Percentiles rank a stretch among this genome's conserved stretches.
phyloP scores from a whole-genome alignment of 2,888 invertebrate genomes.

The Aphidius colemani region DNA sequence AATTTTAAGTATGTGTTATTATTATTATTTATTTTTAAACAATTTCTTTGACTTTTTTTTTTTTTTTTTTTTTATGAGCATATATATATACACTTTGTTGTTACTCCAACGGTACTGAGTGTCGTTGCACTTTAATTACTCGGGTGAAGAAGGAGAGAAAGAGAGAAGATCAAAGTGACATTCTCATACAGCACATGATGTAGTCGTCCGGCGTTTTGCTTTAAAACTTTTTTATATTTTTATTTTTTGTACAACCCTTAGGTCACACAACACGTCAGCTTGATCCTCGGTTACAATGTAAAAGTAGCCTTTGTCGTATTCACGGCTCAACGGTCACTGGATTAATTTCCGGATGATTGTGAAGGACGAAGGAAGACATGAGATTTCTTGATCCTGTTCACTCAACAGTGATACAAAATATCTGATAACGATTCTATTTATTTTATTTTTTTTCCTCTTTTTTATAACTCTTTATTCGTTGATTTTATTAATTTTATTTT shows the following conservation, averaged over 20 bases:
- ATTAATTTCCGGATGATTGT: conserved; percentile 35
- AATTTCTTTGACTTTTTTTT: neutral
- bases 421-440: neutral
- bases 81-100: conserved; percentile 1
- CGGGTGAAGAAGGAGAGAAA: neutral
- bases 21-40: neutral
- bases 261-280: conserved; percentile 7
- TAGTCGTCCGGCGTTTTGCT: neutral
- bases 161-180: conserved; percentile 21
- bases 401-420: neutral
- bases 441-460: neutral
- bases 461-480: neutral
- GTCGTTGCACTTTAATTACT: conserved; percentile 25
- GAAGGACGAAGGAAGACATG: neutral
- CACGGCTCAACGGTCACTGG: conserved; percentile 19
- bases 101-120: conserved; percentile 2
- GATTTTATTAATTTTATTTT: too few species aligned
- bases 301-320: conserved; percentile 17
- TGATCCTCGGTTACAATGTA: conserved; percentile 1
- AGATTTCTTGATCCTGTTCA: neutral
- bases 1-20: too few species aligned
- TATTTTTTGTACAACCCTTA: neutral
- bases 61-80: neutral
- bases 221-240: conserved; percentile 3
- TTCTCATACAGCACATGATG: conserved; percentile 10